Evolutionary conservation across 2,113 vertebrate species (phyloP).

Genomic region (Spilogale gracilis): DNA sequence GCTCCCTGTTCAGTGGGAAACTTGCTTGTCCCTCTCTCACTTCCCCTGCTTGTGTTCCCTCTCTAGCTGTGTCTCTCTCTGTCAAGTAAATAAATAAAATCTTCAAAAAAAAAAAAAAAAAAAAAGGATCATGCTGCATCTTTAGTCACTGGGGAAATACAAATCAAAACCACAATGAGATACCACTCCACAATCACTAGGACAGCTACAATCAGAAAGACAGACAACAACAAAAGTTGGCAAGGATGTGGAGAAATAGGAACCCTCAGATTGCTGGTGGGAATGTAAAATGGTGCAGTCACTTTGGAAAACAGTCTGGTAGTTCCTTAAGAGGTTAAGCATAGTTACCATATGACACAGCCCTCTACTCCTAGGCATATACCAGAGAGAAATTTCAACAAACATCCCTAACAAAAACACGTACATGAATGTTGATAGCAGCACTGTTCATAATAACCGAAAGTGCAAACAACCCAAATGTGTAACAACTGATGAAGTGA

Average conservation of each 20-base stretch:
- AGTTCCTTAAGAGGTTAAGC: neutral
- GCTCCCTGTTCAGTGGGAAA: no score
- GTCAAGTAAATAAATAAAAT: no score
- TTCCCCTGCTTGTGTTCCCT: no score
- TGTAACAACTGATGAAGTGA: neutral
- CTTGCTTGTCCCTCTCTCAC: no score
- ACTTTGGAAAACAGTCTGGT: neutral
- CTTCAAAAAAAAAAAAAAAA: no score
- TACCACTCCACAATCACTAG: neutral
- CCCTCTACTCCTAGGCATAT: neutral
- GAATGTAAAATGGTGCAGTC: neutral
- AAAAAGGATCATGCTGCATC: neutral
- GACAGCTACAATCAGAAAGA: neutral
- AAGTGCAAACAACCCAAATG: neutral
- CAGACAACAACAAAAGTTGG: neutral
- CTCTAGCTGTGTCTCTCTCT: no score
- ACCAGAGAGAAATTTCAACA: neutral
- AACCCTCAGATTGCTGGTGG: neutral
- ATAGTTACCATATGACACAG: neutral
- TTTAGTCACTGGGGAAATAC: neutral
- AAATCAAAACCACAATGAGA: neutral
- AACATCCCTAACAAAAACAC: neutral
- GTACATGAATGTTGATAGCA: neutral
- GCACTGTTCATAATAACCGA: neutral
- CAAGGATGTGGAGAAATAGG: neutral